Base-by-base conservation (phyloP, 1,140 invertebrate genomes). In the Brachionus asplanchnoidis region DNA sequence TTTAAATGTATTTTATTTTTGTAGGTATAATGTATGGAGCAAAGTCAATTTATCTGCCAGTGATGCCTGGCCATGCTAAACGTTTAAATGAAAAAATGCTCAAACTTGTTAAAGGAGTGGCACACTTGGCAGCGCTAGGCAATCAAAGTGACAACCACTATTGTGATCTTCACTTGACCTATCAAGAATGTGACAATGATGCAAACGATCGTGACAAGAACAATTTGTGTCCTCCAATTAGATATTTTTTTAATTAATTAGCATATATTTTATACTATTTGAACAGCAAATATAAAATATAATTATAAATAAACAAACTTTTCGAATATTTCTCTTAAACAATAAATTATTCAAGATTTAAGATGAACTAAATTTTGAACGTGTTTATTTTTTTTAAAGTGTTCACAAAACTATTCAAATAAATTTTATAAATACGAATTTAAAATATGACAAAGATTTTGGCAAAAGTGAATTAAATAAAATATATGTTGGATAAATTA, bases 41-140 rank as follows among this genome's bases (percentile, higher is more conserved):
- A 5, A 85, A 85, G 65, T 86, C 86, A n/a, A 84, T 86, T 53
- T 86, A 86, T 79, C 56, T 86, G 65, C 85, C 86, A 9, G 75
- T 86, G 73, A 82, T 86, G 42, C 86, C 86, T 32, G 84, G 75
- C 12, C 84, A 86, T 73, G 44, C 50, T 28, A 86, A 86, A 46
- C 50, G 75, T 14, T 79, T 86, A 14, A 82, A 42, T 68, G 79
- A 82, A 82, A 82, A 82, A 82, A 82, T 82, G 79, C 17, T 82
- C n/a, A 86, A 50, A n/a, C 32, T 82, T 36, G 14, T 82, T 6
- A 82, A 82, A 68, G 79, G 79, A 20, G 79, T 68, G 12, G 40
- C 53, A 11, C 42, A 23, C 12, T 65, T 82, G 40, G 17, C 23
- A 12, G 65, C 53, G 65, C 20, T 82, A 5, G 20, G 0, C 0